Conservation (phyloP, 2,113 vertebrate species). For the Aldabrachelys gigantea region DNA sequence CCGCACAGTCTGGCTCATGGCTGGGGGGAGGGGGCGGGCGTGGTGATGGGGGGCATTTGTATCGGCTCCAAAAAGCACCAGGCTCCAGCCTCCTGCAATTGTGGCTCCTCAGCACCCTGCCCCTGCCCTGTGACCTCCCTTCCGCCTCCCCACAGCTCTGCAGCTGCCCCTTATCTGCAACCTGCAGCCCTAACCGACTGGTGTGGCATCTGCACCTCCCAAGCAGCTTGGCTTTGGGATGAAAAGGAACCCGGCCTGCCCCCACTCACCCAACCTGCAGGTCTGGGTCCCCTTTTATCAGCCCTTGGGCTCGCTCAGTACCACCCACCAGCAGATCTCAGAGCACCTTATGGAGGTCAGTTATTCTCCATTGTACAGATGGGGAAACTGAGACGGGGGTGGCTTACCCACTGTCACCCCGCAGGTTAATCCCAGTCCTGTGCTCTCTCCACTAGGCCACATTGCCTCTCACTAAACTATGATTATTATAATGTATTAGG, state of each 20-base stretch:
- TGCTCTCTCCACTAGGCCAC: neutral
- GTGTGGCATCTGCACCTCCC: neutral
- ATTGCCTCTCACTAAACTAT: neutral
- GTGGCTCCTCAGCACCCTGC: neutral
- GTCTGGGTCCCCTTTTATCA: neutral
- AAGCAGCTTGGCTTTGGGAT: neutral
- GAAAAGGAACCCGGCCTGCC: neutral
- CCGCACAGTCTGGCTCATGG: neutral
- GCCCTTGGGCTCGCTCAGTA: neutral
- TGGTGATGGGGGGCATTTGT: rapidly evolving
- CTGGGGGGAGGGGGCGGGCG: rapidly evolving
- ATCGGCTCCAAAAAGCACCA: neutral
- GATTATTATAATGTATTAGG: neutral
- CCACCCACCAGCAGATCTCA: neutral
- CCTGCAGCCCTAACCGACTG: neutral
- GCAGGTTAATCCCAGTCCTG: neutral
- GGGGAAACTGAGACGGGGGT: neutral
- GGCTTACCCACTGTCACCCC: neutral
- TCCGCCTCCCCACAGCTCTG: neutral
- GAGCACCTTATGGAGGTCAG: neutral
- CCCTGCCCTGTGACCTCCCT: neutral
- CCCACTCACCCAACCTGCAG: neutral
- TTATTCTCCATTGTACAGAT: neutral
- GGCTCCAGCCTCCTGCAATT: neutral
- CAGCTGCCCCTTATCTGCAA: neutral